Percentiles rank a stretch among this genome's conserved stretches.
Conservation (phyloP, 2,797 vertebrate species). For the Todus mexicanus region DNA sequence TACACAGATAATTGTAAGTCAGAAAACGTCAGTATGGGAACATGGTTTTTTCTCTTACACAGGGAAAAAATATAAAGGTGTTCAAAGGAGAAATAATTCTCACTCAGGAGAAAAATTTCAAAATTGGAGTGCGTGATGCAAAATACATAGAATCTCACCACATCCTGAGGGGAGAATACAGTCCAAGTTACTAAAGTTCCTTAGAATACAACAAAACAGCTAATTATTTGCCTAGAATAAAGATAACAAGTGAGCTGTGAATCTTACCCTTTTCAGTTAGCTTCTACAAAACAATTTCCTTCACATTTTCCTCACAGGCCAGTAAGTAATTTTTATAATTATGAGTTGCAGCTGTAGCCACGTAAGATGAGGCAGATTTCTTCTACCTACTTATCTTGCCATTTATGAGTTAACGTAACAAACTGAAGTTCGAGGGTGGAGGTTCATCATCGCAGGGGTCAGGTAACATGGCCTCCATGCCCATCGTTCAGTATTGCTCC, state of each 20-base stretch:
- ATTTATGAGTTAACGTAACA: background rate
- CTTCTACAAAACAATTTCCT: slow-evolving; percentile 18
- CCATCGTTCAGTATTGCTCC: background rate
- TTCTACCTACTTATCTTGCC: background rate
- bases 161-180: background rate
- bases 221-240: slow-evolving; percentile 38
- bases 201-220: slow-evolving; percentile 4
- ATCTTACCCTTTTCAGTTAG: background rate
- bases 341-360: slow-evolving; percentile 15
- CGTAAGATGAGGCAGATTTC: background rate
- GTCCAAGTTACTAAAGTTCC: background rate
- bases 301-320: slow-evolving; percentile 20
- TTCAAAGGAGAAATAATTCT: slow-evolving; percentile 36
- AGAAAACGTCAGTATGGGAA: background rate
- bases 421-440: background rate
- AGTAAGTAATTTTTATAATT: slow-evolving; percentile 40
- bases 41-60: background rate
- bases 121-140: background rate
- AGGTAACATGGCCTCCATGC: background rate
- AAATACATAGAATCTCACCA: background rate
- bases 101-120: slow-evolving; percentile 13
- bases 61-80: background rate
- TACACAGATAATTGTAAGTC: background rate
- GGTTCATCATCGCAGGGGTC: background rate
- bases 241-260: slow-evolving; percentile 1